Evolutionary conservation across 2,797 vertebrate species (phyloP).

Genomic region (Otolemur crassicaudatus): DNA sequence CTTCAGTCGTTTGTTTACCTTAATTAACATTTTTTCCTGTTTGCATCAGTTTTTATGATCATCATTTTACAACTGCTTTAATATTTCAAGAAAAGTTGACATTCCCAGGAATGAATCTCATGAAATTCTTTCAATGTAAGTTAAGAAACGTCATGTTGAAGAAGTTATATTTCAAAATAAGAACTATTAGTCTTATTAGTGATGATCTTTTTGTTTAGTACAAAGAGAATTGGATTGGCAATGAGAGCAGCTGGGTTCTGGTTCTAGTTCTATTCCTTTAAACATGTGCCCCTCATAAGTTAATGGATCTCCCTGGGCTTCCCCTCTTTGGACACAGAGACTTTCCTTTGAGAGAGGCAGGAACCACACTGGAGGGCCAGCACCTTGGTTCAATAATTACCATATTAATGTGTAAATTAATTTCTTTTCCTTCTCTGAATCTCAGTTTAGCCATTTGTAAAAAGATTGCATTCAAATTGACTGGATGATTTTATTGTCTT

Average conservation of each 20-base stretch:
- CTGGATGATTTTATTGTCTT: slow-evolving; percentile 10
- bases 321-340: not conserved
- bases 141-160: not conserved
- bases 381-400: not conserved
- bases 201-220: not conserved
- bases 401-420: not conserved
- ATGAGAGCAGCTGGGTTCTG: not conserved
- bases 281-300: not conserved
- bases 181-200: not conserved
- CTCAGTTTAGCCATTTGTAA: not conserved
- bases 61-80: slow-evolving; percentile 20
- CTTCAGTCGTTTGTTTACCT: not conserved
- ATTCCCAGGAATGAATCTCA: not conserved
- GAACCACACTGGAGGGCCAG: not conserved
- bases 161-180: not conserved
- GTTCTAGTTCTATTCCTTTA: not conserved
- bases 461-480: not conserved
- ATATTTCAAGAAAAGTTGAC: not conserved
- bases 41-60: slow-evolving; percentile 3
- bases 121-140: not conserved
- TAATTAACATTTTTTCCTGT: not conserved
- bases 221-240: not conserved
- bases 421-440: not conserved
- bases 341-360: not conserved
- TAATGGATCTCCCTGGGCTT: not conserved